Conservation (phyloP, 2,797 vertebrate genomes). For the Lycodopsis pacificus region DNA sequence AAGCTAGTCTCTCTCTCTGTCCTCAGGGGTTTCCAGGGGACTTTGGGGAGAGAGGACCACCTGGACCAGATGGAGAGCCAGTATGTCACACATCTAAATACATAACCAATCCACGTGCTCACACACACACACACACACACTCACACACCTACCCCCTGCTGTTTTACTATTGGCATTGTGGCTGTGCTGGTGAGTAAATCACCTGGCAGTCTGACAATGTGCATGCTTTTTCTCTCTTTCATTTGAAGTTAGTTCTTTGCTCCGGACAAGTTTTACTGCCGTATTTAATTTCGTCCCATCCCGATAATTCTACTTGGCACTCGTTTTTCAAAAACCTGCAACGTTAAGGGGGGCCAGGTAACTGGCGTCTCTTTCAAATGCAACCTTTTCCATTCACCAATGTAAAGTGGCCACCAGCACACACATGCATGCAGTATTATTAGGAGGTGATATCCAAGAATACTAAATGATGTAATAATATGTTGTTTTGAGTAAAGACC, state of each 20-base stretch:
- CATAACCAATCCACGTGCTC: conserved; percentile 9
- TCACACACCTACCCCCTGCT: conserved; percentile 14
- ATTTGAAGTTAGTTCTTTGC: conserved; percentile 46
- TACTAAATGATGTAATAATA: conserved; percentile 47
- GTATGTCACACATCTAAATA: conserved; percentile 85
- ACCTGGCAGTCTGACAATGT: conserved; percentile 43
- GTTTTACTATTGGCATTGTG: conserved; percentile 59
- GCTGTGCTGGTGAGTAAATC: conserved; percentile 50
- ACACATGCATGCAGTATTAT: conserved; percentile 8
- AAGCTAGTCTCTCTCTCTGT: conserved; percentile 67
- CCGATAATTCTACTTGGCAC: conserved; percentile 56
- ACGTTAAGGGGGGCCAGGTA: conserved; percentile 1
- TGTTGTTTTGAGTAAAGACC: conserved; percentile 27
- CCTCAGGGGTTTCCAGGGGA: conserved; percentile 96
- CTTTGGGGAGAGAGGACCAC: conserved; percentile 95
- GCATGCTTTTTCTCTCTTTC: conserved; percentile 44
- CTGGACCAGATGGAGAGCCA: conserved; percentile 95
- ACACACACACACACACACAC: conserved; percentile 28
- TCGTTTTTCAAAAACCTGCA: conserved; percentile 35
- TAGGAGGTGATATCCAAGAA: conserved; percentile 53
- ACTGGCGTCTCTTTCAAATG: conserved; percentile 31
- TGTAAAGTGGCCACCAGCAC: conserved; percentile 34
- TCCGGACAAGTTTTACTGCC: conserved; percentile 50
- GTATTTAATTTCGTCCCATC: conserved; percentile 53
- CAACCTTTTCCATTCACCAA: conserved; percentile 51